phyloP scores from a whole-genome alignment of 2,113 vertebrate genomes.

The Sterna hirundo region DNA sequence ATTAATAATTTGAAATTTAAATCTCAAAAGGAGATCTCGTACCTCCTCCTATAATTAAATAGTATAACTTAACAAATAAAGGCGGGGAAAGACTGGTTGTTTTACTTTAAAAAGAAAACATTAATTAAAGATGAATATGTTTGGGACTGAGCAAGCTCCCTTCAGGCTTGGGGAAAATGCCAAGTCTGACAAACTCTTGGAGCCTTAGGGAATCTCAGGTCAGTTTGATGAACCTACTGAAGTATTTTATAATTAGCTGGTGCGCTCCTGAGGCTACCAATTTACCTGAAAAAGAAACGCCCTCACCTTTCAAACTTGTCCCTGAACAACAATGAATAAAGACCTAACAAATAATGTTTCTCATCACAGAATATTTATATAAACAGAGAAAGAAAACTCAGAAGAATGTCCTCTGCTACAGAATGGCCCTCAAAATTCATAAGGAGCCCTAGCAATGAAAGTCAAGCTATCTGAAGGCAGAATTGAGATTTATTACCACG shows the following conservation, averaged over 20 bases:
- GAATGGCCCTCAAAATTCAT: not conserved
- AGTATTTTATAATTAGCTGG: conserved; percentile 57
- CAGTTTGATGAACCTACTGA: conserved; percentile 42
- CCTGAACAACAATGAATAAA: not conserved
- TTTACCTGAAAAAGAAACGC: conserved; percentile 31
- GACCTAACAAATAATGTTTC: not conserved
- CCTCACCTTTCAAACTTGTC: not conserved
- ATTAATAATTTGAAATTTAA: not conserved
- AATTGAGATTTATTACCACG: not conserved
- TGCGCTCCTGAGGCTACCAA: conserved; percentile 20
- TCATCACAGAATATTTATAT: not conserved
- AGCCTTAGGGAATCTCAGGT: conserved; percentile 20
- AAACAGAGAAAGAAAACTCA: not conserved
- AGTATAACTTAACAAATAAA: not conserved
- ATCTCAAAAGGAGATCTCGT: not conserved
- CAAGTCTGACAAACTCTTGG: conserved; percentile 19
- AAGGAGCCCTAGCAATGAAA: not conserved
- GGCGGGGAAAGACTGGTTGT: not conserved
- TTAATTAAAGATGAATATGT: conserved; percentile 43
- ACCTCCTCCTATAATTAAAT: not conserved
- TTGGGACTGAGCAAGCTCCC: not conserved
- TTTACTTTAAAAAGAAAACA: conserved; percentile 30
- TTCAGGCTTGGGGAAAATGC: conserved; percentile 35
- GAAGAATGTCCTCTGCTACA: not conserved
- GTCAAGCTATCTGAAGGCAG: not conserved